These are phyloP conservation scores for Glandiceps talaboti DNA, from an alignment of 53 echinoderm and acorn worm genomes.

Conservation along the genomic window DNA sequence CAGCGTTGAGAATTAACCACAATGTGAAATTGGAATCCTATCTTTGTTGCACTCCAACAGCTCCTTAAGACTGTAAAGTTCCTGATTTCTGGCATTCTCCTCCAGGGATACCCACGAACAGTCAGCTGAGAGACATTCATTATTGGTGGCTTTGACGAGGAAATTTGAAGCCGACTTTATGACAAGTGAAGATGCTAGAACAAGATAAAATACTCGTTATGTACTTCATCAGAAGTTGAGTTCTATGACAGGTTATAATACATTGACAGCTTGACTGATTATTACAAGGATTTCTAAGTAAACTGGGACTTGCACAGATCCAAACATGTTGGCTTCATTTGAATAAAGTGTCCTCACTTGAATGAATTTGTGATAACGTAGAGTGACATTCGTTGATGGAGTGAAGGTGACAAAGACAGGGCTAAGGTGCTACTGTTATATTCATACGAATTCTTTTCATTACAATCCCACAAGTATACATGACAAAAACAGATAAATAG, in stretches of 20 bases:
- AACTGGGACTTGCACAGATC: background rate
- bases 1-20: too few relatives aligned
- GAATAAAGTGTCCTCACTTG: background rate
- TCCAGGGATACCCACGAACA: background rate
- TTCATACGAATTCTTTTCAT: too few relatives aligned
- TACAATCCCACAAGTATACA: too few relatives aligned
- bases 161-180: background rate
- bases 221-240: background rate
- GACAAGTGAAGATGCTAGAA: background rate
- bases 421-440: too few relatives aligned
- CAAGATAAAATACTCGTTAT: background rate
- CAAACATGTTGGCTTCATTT: background rate
- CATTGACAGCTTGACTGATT: background rate
- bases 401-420: too few relatives aligned
- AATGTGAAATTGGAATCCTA: too few relatives aligned
- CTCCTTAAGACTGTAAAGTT: too few relatives aligned
- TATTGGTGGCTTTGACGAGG: background rate
- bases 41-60: too few relatives aligned
- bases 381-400: too few relatives aligned
- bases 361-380: background rate
- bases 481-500: too few relatives aligned
- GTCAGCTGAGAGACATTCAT: background rate
- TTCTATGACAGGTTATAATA: background rate
- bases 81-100: too few relatives aligned
- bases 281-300: background rate